These are phyloP conservation scores for Myocastor coypus DNA, from an alignment of 2,113 vertebrate genomes.

Conservation along the genomic window DNA sequence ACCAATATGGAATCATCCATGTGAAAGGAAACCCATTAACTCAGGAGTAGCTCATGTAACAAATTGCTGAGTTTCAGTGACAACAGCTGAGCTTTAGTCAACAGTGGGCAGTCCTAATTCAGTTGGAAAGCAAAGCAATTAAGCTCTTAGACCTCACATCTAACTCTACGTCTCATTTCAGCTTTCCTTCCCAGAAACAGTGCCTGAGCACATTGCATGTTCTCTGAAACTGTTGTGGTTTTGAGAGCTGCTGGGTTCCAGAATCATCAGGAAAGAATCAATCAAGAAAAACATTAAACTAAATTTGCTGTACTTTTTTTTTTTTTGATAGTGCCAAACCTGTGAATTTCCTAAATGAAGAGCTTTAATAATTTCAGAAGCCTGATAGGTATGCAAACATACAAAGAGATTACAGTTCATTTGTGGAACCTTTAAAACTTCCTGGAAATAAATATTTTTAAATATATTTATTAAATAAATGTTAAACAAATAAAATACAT, in stretches of 20 bases:
- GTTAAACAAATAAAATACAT: neutral
- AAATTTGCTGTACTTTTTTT: neutral
- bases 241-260: neutral
- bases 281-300: neutral
- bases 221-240: neutral
- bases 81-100: neutral
- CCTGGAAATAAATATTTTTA: neutral
- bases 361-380: constrained; percentile 14
- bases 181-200: neutral
- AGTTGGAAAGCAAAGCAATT: neutral
- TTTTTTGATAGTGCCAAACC: neutral
- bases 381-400: neutral
- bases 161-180: neutral
- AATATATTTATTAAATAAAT: neutral
- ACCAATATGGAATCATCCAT: neutral
- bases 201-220: neutral
- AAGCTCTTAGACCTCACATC: neutral
- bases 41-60: neutral
- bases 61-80: neutral
- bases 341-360: neutral
- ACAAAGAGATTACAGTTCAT: neutral
- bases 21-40: neutral
- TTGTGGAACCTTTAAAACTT: neutral
- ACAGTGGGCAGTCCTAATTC: neutral
- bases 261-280: neutral